These are phyloP conservation scores for Urocolius indicus DNA, from an alignment of 2,113 vertebrate species.

Conservation along the genomic window DNA sequence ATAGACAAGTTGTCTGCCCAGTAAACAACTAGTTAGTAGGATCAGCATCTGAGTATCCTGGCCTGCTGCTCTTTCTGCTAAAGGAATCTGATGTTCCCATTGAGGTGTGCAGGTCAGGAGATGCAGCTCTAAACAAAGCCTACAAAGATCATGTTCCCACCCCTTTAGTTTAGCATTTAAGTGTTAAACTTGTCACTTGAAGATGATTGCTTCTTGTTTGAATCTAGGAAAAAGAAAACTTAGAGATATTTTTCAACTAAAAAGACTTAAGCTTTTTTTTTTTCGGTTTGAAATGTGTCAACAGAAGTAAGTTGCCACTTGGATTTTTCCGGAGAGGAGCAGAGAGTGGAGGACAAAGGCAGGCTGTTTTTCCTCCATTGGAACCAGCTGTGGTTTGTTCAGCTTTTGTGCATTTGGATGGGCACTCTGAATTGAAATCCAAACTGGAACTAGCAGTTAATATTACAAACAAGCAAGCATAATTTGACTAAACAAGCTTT, in stretches of 20 bases:
- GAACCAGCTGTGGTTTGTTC: conserved; percentile 37
- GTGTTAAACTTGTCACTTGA: not conserved
- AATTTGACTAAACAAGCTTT: conserved; percentile 54
- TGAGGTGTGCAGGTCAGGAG: not conserved
- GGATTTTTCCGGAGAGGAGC: not conserved
- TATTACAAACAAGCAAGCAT: conserved; percentile 1
- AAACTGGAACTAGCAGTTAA: conserved; percentile 50
- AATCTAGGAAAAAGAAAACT: not conserved
- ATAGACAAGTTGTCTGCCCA: not conserved
- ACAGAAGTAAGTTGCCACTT: not conserved
- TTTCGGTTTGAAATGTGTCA: not conserved
- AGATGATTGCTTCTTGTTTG: not conserved
- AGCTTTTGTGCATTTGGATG: conserved; percentile 15
- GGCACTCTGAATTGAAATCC: conserved; percentile 38
- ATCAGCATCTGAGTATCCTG: not conserved
- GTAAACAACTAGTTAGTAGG: not conserved
- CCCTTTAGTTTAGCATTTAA: not conserved
- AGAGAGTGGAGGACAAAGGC: not conserved
- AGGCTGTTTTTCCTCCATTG: not conserved
- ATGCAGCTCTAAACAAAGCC: not conserved
- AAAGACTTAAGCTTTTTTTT: not conserved
- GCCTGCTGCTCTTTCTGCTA: not conserved
- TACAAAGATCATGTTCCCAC: not conserved
- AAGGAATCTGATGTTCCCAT: not conserved
- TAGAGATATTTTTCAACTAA: not conserved